Conservation (phyloP, 1,140 invertebrate genomes). For the Drosophila orena region DNA sequence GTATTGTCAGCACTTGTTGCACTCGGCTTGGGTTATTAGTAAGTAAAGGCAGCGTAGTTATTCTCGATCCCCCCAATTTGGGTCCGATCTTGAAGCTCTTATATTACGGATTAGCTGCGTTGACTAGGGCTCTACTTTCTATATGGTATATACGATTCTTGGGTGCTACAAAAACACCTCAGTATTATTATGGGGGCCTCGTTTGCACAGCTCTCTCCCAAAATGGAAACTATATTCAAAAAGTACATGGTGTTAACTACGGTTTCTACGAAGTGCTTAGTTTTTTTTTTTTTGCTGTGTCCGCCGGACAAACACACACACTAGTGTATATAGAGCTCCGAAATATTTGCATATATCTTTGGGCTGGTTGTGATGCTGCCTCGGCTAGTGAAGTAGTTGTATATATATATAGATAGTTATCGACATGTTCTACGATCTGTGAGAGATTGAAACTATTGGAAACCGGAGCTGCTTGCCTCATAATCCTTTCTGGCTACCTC, state of each 20-base stretch:
- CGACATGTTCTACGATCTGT: constrained; percentile 42
- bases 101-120: constrained; percentile 36
- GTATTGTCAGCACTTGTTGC: constrained; percentile 40
- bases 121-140: constrained; percentile 52
- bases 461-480: constrained; percentile 88
- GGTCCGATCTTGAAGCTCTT: constrained; percentile 29
- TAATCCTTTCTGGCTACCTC: constrained; percentile 96
- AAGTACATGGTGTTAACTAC: constrained; percentile 35
- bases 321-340: constrained; percentile 37
- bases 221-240: neutral
- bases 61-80: constrained; percentile 9
- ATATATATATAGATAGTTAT: constrained; percentile 23
- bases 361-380: constrained; percentile 34
- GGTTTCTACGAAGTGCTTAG: constrained; percentile 35
- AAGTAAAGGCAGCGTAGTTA: constrained; percentile 49
- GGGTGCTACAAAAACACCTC: constrained; percentile 54
- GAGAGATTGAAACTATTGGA: constrained; percentile 35
- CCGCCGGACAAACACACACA: constrained; percentile 38
- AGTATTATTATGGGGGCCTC: constrained; percentile 38
- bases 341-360: constrained; percentile 77
- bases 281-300: neutral
- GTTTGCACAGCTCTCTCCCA: constrained; percentile 51
- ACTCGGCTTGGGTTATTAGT: constrained; percentile 57
- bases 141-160: constrained; percentile 40
- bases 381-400: constrained; percentile 29